Conservation (phyloP, 2,113 vertebrate species). For the Chlamydotis undulata region DNA sequence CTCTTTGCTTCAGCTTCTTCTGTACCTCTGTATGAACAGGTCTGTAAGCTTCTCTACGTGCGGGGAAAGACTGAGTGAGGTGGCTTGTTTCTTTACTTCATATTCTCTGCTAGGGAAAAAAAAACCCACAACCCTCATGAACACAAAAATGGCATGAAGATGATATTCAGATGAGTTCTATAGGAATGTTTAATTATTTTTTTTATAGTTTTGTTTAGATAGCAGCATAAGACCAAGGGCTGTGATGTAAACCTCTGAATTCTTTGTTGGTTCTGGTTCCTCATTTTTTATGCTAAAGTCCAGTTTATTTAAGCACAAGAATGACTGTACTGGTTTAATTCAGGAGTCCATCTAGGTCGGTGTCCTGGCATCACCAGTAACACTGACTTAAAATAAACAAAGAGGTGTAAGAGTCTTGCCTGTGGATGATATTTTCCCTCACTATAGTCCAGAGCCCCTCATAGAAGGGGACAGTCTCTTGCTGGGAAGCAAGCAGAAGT, state of each 20-base stretch:
- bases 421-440: neutral
- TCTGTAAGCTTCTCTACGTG: neutral
- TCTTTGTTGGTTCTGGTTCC: neutral
- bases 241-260: neutral
- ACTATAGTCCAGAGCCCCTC: neutral
- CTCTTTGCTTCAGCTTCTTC: neutral
- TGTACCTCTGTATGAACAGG: fast-evolving
- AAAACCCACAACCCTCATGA: too few species aligned
- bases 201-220: neutral
- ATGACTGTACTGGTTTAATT: neutral
- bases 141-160: neutral
- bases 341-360: neutral
- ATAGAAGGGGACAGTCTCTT: neutral
- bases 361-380: neutral
- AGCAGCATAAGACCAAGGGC: neutral
- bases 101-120: neutral
- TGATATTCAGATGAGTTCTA: neutral
- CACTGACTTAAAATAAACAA: neutral
- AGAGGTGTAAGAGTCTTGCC: neutral
- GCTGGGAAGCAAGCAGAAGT: neutral
- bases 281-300: neutral
- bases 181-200: neutral
- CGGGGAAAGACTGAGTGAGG: too few species aligned
- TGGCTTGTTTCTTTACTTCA: neutral
- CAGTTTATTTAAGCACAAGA: neutral